phyloP scores from a whole-genome alignment of 1,140 invertebrate genomes.

The Leptinotarsa defecta region DNA sequence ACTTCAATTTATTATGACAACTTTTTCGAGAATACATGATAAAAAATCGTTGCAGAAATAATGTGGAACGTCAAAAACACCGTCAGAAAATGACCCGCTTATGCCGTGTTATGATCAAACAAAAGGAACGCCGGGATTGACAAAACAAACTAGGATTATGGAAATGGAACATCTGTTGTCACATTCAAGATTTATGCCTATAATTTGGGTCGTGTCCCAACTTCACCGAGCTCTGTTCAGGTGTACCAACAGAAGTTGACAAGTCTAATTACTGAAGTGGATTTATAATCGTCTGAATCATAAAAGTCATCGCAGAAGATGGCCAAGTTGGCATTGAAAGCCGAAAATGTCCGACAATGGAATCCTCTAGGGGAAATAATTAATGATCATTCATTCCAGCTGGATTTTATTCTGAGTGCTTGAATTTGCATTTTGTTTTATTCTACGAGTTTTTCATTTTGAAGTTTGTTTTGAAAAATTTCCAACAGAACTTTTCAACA shows the following conservation, averaged over 20 bases:
- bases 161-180: conserved; percentile 6
- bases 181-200: not conserved
- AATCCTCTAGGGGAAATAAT: not conserved
- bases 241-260: not conserved
- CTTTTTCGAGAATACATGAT: too few relatives aligned
- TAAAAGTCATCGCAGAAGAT: not conserved
- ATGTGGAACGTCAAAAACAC: too few relatives aligned
- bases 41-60: too few relatives aligned
- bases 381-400: not conserved
- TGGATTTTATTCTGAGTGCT: not conserved
- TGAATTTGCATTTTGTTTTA: not conserved
- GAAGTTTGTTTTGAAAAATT: not conserved
- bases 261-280: conserved; percentile 2
- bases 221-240: not conserved
- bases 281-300: not conserved
- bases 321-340: not conserved
- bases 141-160: not conserved
- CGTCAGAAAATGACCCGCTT: not conserved
- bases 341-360: not conserved
- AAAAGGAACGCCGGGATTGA: not conserved
- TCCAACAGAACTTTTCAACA: not conserved
- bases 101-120: not conserved
- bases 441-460: not conserved
- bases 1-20: too few relatives aligned
- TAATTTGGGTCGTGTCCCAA: conserved; percentile 2